Evolutionary conservation across 2,797 vertebrate species (phyloP), one percentile per base, ranked within the genome.

Genomic region (Malurus splendens): DNA sequence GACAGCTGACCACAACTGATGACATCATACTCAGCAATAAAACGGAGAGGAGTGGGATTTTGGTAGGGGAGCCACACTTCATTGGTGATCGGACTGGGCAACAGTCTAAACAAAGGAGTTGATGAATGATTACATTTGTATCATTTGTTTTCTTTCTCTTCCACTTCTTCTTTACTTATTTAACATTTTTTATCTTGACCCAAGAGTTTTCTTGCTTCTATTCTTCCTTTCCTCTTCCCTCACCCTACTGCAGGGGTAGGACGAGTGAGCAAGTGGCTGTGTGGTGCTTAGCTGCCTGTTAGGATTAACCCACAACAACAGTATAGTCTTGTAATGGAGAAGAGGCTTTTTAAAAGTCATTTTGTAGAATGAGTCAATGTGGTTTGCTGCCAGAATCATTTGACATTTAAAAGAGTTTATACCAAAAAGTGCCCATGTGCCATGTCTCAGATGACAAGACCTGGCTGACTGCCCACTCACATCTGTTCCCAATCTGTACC

Each of bases 401-500:
- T 83, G 68, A 81, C 44, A 68, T 76, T 86, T 86, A 62, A 89
- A 91, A 62, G 62, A 67, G 44, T 85, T 91, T 89, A 78, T 72
- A 84, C 32, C 68, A 83, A 83, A 74, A 92, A 81, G 42, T 78
- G 50, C 70, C 76, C 30, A 1, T 83, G 84, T 72, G 60, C 62
- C 59, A 62, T 6, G 52, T 70, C 80, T 90, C 50, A 0, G 72
- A 86, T 82, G 86, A 89, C 75, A 73, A 86, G 61, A 55, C 52
- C 67, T 90, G 93, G 89, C 79, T 55, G 51, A 10, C 23, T 89
- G 92, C 89, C 87, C 50, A 28, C 66, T 86, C 87, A 89, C 90
- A 91, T 95, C 86, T 91, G 82, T 76, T 95, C 66, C 38, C 8
- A 89, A 61, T 85, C 83, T 48, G 79, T 50, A 82, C 30, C 17